A percentile compares a stretch with the other conserved stretches of the same genome.
Evolutionary conservation across 2,113 vertebrate genomes (phyloP).

Genomic region (Thymallus thymallus): DNA sequence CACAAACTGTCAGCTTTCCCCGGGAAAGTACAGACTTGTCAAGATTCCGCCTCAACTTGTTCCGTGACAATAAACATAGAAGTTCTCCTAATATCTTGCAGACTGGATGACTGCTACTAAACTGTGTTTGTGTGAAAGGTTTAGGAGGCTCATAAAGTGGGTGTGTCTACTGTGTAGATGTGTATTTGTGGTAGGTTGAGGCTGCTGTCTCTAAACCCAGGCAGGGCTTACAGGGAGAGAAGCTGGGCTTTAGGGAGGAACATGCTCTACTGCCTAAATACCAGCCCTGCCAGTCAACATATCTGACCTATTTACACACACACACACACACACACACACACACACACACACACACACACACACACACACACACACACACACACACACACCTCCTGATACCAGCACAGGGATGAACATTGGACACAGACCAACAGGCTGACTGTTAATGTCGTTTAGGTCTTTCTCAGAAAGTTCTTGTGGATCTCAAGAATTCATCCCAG

Average conservation of each 20-base stretch:
- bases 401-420: neutral
- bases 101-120: conserved; percentile 39
- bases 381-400: conserved; percentile 26
- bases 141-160: conserved; percentile 13
- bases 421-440: neutral
- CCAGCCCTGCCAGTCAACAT: conserved; percentile 50
- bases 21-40: conserved; percentile 40
- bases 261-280: conserved; percentile 55
- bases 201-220: neutral
- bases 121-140: conserved; percentile 19
- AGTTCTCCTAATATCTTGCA: conserved; percentile 48
- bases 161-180: neutral
- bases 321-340: too few relatives aligned
- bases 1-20: conserved; percentile 50
- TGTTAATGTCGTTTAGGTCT: too few relatives aligned
- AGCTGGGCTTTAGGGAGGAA: conserved; percentile 27
- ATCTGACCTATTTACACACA: conserved; percentile 53
- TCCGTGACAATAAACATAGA: conserved; percentile 39
- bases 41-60: conserved; percentile 40
- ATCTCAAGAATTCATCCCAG: too few relatives aligned
- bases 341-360: too few relatives aligned
- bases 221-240: conserved; percentile 27
- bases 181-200: neutral
- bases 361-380: neutral
- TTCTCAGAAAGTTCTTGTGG: too few relatives aligned